Evolutionary conservation across 35 echinoderm and acorn worm species (phyloP), one percentile per base, ranked within the genome.

Genomic region (Hemicentrotus pulcherrimus): DNA sequence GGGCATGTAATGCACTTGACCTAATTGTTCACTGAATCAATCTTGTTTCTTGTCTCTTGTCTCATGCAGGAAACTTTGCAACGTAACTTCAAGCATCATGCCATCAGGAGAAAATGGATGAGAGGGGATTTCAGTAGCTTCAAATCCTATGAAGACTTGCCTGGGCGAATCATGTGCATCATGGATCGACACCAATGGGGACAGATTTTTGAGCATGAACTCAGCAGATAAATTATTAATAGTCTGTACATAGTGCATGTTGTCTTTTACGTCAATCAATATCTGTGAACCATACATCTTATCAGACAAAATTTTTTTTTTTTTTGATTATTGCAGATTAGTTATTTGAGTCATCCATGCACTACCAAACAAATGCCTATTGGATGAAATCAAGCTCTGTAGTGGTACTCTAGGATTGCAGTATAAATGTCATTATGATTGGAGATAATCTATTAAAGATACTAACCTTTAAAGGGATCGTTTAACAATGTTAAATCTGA

Each of bases 151-250:
- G 95, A 71, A 4, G 95, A 97, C 24, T 31, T 95, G 28, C 95
- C 95, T n/a, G 22, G 4, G 4, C 47, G 85, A 9, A 86, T 86
- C 35, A 97, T 97, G 96, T 97, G 96, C 61, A 41, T 45, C 86
- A 97, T 97, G 96, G 96, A 97, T 90, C 46, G 58, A 10, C 95
- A 97, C 47, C 95, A 92, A 32, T 97, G 96, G 96, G 96, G 96
- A 31, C 91, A 94, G 35, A 97, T 97, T 32, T 61, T 97, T 61
- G 96, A 97, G 30, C 48, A 95, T 61, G 96, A 97, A 78, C 95
- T 97, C 18, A 94, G 86, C 47, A 61, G 96, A 85, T 94, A 58
- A 94, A 86, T 10, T 90, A 15, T 47, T 2, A 16, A 59, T 59
- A 59, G 16, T 59, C 10, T 59, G 52, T 11, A 59, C 52, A 59